phyloP scores from a whole-genome alignment of 1,140 invertebrate genomes.

The Melipona quadrifasciata region DNA sequence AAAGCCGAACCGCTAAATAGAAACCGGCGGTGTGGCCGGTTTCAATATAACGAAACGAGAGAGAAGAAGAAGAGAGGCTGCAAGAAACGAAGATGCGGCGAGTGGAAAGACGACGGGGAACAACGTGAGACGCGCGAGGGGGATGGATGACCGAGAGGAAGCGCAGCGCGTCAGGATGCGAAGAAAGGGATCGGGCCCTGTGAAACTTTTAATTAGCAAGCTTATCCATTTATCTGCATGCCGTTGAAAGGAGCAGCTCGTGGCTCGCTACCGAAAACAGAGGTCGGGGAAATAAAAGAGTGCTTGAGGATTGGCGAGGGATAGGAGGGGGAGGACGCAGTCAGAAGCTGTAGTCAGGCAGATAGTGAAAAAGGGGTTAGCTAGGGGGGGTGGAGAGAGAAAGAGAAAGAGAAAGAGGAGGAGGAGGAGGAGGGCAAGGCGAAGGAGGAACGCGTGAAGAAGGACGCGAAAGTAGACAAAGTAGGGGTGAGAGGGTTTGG shows the following conservation, averaged over 20 bases:
- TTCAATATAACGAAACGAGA: neutral
- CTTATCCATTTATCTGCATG: conserved; percentile 75
- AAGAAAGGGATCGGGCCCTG: neutral
- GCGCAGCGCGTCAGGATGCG: conserved; percentile 14
- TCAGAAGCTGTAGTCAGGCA: conserved; percentile 12
- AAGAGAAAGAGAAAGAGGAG: too few species aligned
- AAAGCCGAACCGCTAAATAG: conserved; percentile 10
- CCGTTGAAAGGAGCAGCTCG: conserved; percentile 64
- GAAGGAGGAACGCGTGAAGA: neutral
- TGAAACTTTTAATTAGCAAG: conserved; percentile 78
- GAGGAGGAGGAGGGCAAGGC: too few species aligned
- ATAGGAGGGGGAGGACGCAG: conserved; percentile 10
- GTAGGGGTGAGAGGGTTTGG: neutral
- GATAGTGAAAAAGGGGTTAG: neutral
- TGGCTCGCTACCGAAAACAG: conserved; percentile 34
- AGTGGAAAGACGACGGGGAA: neutral
- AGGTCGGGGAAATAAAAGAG: conserved; percentile 48
- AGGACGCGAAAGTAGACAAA: conserved; percentile 16
- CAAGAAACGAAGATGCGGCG: neutral
- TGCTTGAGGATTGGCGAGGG: neutral
- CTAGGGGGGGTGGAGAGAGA: too few species aligned
- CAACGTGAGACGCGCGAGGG: neutral
- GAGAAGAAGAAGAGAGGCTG: neutral
- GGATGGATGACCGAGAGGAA: conserved; percentile 14
- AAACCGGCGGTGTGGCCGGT: neutral